Percentiles rank a stretch among this genome's conserved stretches.
These are phyloP conservation scores for Pheosia gnoma DNA, from an alignment of 2,888 invertebrate genomes.

Conservation along the genomic window DNA sequence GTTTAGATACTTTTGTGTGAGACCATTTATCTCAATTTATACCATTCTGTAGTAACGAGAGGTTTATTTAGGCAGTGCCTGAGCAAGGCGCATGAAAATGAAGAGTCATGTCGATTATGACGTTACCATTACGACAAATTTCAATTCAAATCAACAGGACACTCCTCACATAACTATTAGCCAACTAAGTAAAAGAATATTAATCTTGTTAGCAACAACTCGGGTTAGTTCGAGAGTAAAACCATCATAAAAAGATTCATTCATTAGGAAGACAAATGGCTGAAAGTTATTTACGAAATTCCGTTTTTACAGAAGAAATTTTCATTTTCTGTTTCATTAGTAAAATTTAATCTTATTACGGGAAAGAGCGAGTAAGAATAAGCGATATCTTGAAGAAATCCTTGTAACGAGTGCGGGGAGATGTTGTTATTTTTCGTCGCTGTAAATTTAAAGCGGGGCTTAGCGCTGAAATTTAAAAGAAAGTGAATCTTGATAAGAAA, in stretches of 20 bases:
- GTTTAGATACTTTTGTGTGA: conserved; percentile 10
- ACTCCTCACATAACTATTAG: background rate
- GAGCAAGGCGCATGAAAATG: background rate
- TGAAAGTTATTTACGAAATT: conserved; percentile 70
- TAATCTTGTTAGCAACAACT: conserved; percentile 15
- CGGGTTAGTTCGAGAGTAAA: conserved; percentile 20
- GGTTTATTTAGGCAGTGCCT: background rate
- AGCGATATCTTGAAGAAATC: conserved; percentile 65
- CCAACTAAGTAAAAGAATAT: background rate
- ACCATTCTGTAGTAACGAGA: background rate
- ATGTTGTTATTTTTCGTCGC: conserved; percentile 48
- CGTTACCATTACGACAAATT: background rate
- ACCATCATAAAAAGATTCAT: conserved; percentile 32
- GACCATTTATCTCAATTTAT: background rate
- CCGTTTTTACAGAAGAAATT: conserved; percentile 64
- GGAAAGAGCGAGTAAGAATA: conserved; percentile 46
- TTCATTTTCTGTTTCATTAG: conserved; percentile 80
- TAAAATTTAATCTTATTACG: conserved; percentile 77
- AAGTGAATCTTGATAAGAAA: background rate
- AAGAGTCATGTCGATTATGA: background rate
- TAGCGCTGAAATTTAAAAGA: conserved; percentile 36
- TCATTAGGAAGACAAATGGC: conserved; percentile 68
- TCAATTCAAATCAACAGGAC: background rate
- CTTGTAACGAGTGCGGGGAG: conserved; percentile 58
- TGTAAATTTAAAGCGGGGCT: conserved; percentile 50